Conservation (phyloP, 92 coral and sea anemone species). For the Porites rus region DNA sequence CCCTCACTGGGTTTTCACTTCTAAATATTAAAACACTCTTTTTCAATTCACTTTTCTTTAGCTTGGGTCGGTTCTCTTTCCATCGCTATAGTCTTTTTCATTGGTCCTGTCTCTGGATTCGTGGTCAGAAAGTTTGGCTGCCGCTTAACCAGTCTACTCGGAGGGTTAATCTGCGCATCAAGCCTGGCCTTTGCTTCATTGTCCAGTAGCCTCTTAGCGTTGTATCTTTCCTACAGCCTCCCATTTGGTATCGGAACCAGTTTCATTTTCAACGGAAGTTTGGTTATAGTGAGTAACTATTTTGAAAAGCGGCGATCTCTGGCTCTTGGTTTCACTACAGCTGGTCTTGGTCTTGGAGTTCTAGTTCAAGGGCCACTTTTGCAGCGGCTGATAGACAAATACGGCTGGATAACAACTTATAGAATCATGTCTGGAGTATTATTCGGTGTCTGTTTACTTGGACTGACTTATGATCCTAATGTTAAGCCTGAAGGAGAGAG, state of each 20-base stretch:
- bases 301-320: conserved; percentile 51
- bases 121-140: conserved; percentile 65
- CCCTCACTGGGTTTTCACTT: background rate
- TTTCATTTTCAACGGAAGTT: conserved; percentile 47
- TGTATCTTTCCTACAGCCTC: conserved; percentile 59
- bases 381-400: conserved; percentile 36
- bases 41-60: background rate
- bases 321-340: conserved; percentile 54
- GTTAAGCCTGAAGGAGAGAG: background rate
- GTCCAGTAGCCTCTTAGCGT: conserved; percentile 38
- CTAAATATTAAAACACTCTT: too few relatives aligned
- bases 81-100: conserved; percentile 7
- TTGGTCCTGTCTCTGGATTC: conserved; percentile 51
- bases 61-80: background rate
- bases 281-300: conserved; percentile 40
- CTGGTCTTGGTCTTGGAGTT: conserved; percentile 62
- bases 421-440: conserved; percentile 53
- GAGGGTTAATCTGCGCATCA: conserved; percentile 57
- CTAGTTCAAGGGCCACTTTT: conserved; percentile 56
- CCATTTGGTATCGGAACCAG: conserved; percentile 64
- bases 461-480: conserved; percentile 41
- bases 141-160: conserved; percentile 61
- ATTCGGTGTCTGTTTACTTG: conserved; percentile 16
- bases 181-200: conserved; percentile 68
- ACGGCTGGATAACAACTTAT: conserved; percentile 47